Evolutionary conservation across 92 coral and sea anemone species (phyloP).

Genomic region (Micromussa lordhowensis): DNA sequence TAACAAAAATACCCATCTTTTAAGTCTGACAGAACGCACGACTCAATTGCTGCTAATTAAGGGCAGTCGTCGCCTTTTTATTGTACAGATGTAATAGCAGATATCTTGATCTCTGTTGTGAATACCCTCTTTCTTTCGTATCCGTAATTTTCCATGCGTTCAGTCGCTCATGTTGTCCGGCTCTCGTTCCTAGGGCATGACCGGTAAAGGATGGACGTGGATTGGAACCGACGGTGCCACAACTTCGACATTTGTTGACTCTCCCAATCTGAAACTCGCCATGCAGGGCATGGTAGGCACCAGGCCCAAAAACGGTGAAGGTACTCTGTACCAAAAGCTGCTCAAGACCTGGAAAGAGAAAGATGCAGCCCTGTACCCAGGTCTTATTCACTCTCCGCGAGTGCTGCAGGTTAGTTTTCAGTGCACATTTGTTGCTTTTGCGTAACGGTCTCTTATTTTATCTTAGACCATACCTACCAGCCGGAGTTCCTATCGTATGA

Average conservation of each 20-base stretch:
- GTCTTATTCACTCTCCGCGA: slow-evolving; percentile 90
- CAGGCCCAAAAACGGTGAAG: slow-evolving; percentile 92
- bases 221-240: slow-evolving; percentile 98
- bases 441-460: background rate
- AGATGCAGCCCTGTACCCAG: slow-evolving; percentile 87
- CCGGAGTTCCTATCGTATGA: no score
- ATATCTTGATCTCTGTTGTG: background rate
- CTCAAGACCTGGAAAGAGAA: slow-evolving; percentile 91
- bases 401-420: slow-evolving; percentile 72
- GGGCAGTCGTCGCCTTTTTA: background rate
- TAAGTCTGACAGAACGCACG: background rate
- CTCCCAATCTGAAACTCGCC: slow-evolving; percentile 93
- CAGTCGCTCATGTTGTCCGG: background rate
- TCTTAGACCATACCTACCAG: background rate
- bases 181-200: slow-evolving; percentile 81
- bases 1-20: slow-evolving; percentile 9
- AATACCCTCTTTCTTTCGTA: background rate
- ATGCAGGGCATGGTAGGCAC: slow-evolving; percentile 99
- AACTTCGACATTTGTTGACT: slow-evolving; percentile 86
- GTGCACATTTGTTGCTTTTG: no score
- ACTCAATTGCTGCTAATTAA: background rate
- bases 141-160: background rate
- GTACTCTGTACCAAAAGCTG: slow-evolving; percentile 78
- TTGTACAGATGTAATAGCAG: background rate
- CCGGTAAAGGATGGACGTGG: slow-evolving; percentile 99